These are phyloP conservation scores for Meteorus sp. DNA, from an alignment of 1,140 invertebrate genomes.

Conservation along the genomic window DNA sequence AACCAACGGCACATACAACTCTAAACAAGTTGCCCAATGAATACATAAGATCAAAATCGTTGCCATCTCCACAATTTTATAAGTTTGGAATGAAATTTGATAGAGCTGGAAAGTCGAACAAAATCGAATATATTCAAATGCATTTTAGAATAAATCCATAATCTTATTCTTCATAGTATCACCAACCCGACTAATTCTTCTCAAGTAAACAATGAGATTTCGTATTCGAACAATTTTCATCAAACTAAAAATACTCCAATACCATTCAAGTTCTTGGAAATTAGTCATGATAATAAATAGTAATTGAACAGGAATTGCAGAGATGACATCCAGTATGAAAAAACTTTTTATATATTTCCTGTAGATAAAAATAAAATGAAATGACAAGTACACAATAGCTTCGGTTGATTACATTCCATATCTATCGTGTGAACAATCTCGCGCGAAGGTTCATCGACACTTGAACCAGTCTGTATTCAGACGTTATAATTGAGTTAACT, in stretches of 20 bases:
- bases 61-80: conserved; percentile 39
- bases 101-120: too few relatives aligned
- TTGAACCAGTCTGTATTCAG: neutral
- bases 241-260: conserved; percentile 35
- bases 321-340: conserved; percentile 41
- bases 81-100: conserved; percentile 34
- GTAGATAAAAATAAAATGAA: conserved; percentile 21
- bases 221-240: conserved; percentile 44
- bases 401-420: neutral
- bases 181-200: conserved; percentile 36
- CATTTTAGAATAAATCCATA: too few relatives aligned
- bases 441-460: too few relatives aligned
- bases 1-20: conserved; percentile 43
- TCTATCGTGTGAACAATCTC: too few relatives aligned
- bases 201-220: conserved; percentile 37
- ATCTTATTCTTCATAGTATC: neutral
- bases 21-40: conserved; percentile 49
- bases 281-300: conserved; percentile 26
- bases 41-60: conserved; percentile 35
- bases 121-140: too few relatives aligned
- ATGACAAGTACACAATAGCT: conserved; percentile 4
- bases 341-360: conserved; percentile 44
- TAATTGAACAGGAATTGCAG: conserved; percentile 40
- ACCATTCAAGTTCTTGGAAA: conserved; percentile 25
- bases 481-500: conserved; percentile 13